Conservation (phyloP, 2,797 vertebrate species). For the Acanthopagrus latus region DNA sequence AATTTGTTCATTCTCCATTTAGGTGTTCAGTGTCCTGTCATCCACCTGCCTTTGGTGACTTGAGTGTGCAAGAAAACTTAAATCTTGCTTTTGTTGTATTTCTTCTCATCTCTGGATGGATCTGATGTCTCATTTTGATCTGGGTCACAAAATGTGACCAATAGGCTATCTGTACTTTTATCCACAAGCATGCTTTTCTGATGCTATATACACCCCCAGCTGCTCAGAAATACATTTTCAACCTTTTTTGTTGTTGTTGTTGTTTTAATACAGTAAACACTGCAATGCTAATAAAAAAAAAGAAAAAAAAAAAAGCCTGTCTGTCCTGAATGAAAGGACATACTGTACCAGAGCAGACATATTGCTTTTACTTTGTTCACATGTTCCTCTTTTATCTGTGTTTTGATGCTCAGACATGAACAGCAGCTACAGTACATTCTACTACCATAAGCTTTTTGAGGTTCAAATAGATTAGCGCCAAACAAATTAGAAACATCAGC, state of each 20-base stretch:
- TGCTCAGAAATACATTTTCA: constrained; percentile 41
- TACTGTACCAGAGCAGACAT: constrained; percentile 62
- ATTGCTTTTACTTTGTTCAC: constrained; percentile 78
- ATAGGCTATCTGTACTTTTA: constrained; percentile 46
- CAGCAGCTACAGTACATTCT: constrained; percentile 81
- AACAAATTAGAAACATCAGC: constrained; percentile 82
- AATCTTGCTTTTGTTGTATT: constrained; percentile 4
- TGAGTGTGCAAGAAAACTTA: neutral
- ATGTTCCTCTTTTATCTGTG: constrained; percentile 45
- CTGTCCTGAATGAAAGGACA: constrained; percentile 41
- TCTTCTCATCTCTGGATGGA: constrained; percentile 2
- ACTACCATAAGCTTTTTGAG: constrained; percentile 70
- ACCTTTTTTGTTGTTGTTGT: constrained; percentile 43
- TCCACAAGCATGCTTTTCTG: constrained; percentile 70
- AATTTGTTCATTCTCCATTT: neutral
- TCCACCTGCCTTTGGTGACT: constrained; percentile 17
- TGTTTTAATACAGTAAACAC: constrained; percentile 69
- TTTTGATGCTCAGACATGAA: constrained; percentile 69
- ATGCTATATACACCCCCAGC: constrained; percentile 64
- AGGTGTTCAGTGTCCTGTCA: constrained; percentile 40
- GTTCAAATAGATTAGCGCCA: constrained; percentile 74
- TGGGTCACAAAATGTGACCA: constrained; percentile 33
- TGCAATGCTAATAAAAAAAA: constrained; percentile 60
- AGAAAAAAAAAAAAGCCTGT: constrained; percentile 48
- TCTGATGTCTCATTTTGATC: constrained; percentile 19